Percentiles rank a stretch among this genome's conserved stretches.
These are phyloP conservation scores for Anas platyrhynchos DNA, from an alignment of 2,113 vertebrate genomes.

Conservation along the genomic window DNA sequence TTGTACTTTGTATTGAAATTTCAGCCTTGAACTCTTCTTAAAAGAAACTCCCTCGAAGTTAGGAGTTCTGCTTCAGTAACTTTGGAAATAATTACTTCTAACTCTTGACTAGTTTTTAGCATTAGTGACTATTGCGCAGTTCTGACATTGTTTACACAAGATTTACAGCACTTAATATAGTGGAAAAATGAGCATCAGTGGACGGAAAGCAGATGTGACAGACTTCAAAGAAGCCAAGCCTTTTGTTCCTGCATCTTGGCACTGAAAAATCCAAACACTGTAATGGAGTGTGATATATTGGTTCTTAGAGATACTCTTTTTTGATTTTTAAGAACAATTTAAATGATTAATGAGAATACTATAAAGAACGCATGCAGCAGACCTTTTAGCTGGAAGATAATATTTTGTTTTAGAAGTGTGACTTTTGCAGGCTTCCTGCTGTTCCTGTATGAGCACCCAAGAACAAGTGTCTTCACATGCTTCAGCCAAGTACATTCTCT, in stretches of 20 bases:
- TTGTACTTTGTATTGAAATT: background rate
- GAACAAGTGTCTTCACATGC: background rate
- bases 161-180: background rate
- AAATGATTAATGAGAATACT: background rate
- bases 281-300: background rate
- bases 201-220: background rate
- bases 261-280: background rate
- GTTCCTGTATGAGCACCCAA: background rate
- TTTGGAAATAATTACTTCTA: background rate
- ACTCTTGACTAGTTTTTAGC: background rate
- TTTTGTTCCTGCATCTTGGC: background rate
- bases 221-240: background rate
- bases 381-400: background rate
- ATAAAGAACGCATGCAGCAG: rapidly evolving
- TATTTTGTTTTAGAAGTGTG: background rate
- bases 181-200: background rate
- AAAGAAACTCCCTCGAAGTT: background rate
- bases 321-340: background rate
- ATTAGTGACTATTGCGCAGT: background rate
- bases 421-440: background rate
- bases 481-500: background rate
- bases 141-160: background rate
- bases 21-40: background rate
- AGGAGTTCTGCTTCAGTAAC: background rate
- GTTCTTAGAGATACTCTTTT: background rate